These are phyloP conservation scores for Tarsius wallacei DNA, from an alignment of 2,797 vertebrate species.

Conservation along the genomic window DNA sequence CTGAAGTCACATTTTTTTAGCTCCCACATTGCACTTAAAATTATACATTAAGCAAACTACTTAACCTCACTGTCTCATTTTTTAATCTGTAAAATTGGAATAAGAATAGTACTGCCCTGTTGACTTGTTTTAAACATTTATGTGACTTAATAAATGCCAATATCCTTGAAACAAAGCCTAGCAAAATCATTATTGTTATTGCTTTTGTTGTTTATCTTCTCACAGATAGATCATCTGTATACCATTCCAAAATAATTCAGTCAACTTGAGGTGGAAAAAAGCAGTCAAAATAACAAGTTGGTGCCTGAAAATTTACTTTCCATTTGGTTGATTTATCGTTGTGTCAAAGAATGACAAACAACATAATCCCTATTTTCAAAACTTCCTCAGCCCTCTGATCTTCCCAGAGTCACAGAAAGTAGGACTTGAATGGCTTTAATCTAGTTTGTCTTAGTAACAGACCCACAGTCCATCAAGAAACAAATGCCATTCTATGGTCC, in stretches of 20 bases:
- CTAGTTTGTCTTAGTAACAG: conserved; percentile 84
- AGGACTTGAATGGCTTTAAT: conserved; percentile 81
- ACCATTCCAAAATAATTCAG: background rate
- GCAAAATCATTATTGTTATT: background rate
- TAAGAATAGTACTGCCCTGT: background rate
- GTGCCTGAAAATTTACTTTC: background rate
- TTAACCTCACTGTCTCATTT: background rate
- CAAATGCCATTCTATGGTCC: conserved; percentile 83
- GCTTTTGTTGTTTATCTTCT: background rate
- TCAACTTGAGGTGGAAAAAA: background rate
- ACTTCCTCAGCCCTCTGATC: conserved; percentile 71
- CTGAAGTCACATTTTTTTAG: background rate
- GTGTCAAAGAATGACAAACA: conserved; percentile 68
- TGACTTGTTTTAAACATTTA: conserved; percentile 13
- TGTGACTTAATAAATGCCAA: background rate
- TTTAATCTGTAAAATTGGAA: conserved; percentile 20
- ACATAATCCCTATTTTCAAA: conserved; percentile 70
- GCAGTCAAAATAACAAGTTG: background rate
- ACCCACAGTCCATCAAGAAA: conserved; percentile 84
- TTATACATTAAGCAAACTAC: background rate
- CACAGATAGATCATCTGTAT: background rate
- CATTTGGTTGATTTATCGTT: conserved; percentile 52
- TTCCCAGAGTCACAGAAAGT: conserved; percentile 76
- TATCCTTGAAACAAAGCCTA: background rate
- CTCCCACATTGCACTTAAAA: background rate